Evolutionary conservation across 2,113 vertebrate species (phyloP).

Genomic region (Eira barbara): DNA sequence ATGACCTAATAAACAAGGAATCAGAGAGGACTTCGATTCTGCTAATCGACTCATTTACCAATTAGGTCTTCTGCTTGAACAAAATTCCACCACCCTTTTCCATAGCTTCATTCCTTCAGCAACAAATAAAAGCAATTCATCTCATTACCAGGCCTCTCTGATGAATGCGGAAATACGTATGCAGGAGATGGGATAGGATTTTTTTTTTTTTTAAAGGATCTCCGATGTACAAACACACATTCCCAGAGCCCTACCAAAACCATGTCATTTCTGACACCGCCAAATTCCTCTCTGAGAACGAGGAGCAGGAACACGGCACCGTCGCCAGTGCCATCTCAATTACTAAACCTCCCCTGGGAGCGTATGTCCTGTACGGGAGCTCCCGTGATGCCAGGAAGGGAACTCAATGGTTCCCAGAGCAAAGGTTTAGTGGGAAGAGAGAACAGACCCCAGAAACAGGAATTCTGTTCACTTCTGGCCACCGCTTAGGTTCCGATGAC

Average conservation of each 20-base stretch:
- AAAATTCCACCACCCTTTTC: conserved; percentile 16
- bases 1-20: conserved; percentile 27
- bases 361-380: conserved; percentile 1
- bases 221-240: conserved; percentile 38
- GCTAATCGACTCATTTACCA: neutral
- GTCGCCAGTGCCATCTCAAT: neutral
- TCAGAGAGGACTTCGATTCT: conserved; percentile 25
- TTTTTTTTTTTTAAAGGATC: conserved; percentile 32
- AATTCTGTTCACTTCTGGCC: conserved; percentile 1
- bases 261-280: conserved; percentile 57
- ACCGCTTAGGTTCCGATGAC: conserved; percentile 15
- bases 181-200: neutral
- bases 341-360: conserved; percentile 42
- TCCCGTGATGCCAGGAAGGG: conserved; percentile 9
- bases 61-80: conserved; percentile 44
- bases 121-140: conserved; percentile 47
- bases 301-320: neutral
- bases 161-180: conserved; percentile 40
- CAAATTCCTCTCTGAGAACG: conserved; percentile 7
- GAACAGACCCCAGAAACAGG: neutral
- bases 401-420: conserved; percentile 23
- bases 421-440: conserved; percentile 37
- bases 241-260: conserved; percentile 48
- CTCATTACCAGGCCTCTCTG: neutral
- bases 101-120: neutral